Evolutionary conservation across 2,888 invertebrate species (phyloP), one percentile per base, ranked within the genome.

Genomic region (Orchesella flavescens): DNA sequence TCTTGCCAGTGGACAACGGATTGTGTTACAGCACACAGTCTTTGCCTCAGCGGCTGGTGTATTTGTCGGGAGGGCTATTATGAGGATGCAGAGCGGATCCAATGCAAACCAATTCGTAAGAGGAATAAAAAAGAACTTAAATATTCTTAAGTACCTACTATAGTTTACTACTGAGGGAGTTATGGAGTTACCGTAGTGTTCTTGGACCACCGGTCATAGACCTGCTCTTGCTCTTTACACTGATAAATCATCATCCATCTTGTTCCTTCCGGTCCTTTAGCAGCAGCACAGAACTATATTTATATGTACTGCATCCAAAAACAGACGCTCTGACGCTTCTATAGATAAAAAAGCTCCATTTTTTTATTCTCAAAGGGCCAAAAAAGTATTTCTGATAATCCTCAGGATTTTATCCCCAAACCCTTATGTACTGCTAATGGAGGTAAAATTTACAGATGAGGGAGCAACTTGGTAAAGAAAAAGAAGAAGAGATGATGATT

Each of bases 1-100:
- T 91, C 95, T 49, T 96, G 96, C 90, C 92, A 93, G 17, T 93
- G 93, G 84, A 92, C 93, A 89, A 91, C 91, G 43, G 93, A 94
- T 89, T 94, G 94, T 90, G 90, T 92, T 23, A 94, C 94, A 71
- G 92, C 93, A 7, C 93, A 94, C 89, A 95, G 95, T 83, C 92
- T 93, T 84, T 96, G 96, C 90, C 91, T 93, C 0, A 91, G 92
- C 74, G 94, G 94, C 0, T 93, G 94, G 13, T 96, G 96, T 89
- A 92, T 93, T 73, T 96, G 96, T 89, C 91, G 93, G 66, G 92
- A 93, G 7, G 94, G 94, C 44, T 93, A 92, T 89, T 91, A 92
- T 15, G 93, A 93, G 88, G 93, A 93, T 44, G 91, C 92, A 69
- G 93, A 94, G 89, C 91, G 93, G 80, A 93, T 93, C 89, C 92